Evolutionary conservation across 1,140 invertebrate genomes (phyloP).

Genomic region (Drosophila sturtevanti): DNA sequence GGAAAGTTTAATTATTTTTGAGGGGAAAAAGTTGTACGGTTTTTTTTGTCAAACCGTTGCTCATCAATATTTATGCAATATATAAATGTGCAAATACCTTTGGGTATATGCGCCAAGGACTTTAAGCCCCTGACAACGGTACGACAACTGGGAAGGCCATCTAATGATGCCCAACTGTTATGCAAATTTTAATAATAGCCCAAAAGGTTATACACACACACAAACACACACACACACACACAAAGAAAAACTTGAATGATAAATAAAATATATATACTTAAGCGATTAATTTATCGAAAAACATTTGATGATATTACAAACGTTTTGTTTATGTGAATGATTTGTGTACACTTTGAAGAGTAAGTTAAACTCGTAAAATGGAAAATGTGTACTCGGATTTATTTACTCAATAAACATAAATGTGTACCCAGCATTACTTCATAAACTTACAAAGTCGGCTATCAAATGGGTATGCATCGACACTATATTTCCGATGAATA

Average conservation of each 20-base stretch:
- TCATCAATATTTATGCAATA: constrained; percentile 77
- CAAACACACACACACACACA: no score
- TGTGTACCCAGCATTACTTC: no score
- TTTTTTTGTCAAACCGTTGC: constrained; percentile 38
- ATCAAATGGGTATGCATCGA: no score
- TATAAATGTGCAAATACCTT: constrained; percentile 73
- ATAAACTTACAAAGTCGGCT: no score
- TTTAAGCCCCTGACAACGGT: constrained; percentile 66
- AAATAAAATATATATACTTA: constrained; percentile 51
- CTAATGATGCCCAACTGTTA: constrained; percentile 74
- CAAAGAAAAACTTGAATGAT: constrained; percentile 35
- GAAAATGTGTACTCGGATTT: no score
- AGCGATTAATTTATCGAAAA: constrained; percentile 21
- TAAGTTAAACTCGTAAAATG: background rate
- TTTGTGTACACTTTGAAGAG: background rate
- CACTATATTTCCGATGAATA: no score
- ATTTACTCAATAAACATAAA: no score
- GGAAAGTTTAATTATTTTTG: constrained; percentile 33
- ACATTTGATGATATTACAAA: background rate
- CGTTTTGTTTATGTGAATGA: background rate
- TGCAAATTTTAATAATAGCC: constrained; percentile 54
- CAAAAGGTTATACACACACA: constrained; percentile 39
- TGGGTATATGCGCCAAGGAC: constrained; percentile 55
- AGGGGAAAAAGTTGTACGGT: constrained; percentile 29
- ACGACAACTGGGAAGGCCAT: constrained; percentile 40